Evolutionary conservation across 2,888 invertebrate genomes (phyloP).

Genomic region (Perizoma flavofasciatum): DNA sequence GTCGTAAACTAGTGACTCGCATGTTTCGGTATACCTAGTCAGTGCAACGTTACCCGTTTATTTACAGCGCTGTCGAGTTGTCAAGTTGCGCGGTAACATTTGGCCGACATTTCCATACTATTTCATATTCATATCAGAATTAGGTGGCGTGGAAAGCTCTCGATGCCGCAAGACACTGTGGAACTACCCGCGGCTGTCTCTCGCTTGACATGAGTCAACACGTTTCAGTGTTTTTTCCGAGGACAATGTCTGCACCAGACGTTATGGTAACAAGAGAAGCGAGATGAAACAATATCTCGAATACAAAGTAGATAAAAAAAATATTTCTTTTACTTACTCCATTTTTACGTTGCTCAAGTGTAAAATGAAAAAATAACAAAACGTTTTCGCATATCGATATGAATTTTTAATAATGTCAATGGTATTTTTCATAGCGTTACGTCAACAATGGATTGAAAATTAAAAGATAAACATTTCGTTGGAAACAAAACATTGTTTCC

Average conservation of each 20-base stretch:
- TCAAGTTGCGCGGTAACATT: constrained; percentile 72
- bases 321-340: constrained; percentile 27
- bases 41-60: constrained; percentile 67
- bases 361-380: constrained; percentile 25
- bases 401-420: constrained; percentile 21
- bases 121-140: constrained; percentile 80
- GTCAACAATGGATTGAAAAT: constrained; percentile 38
- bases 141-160: constrained; percentile 60
- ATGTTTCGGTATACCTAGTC: constrained; percentile 67
- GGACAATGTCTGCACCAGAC: constrained; percentile 29
- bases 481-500: constrained; percentile 38
- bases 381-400: constrained; percentile 20
- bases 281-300: constrained; percentile 32
- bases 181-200: constrained; percentile 46
- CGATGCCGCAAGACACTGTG: constrained; percentile 48
- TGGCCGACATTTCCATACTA: constrained; percentile 75
- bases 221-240: constrained; percentile 34
- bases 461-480: constrained; percentile 47
- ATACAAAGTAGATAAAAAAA: constrained; percentile 31
- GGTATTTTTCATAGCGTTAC: constrained; percentile 20
- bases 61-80: constrained; percentile 74
- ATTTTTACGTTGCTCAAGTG: constrained; percentile 21
- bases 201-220: constrained; percentile 44
- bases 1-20: constrained; percentile 67
- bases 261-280: constrained; percentile 29